Percentiles rank a stretch among this genome's conserved stretches.
phyloP scores from a whole-genome alignment of 2,113 vertebrate genomes.

The Sitta europaea region DNA sequence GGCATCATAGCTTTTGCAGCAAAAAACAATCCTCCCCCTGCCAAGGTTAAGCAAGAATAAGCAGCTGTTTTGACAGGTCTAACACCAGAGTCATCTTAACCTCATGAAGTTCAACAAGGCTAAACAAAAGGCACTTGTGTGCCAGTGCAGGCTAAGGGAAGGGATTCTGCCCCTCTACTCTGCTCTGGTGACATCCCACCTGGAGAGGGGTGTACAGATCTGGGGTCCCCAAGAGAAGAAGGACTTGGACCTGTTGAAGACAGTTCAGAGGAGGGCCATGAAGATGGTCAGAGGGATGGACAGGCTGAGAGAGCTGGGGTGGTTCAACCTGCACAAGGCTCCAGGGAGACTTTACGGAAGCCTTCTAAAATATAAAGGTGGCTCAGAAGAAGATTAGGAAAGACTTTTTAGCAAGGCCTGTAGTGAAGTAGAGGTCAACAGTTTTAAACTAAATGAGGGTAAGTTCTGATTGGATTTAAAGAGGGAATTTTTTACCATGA shows the following conservation, averaged over 20 bases:
- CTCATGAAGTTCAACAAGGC: neutral
- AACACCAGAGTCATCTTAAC: neutral
- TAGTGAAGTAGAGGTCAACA: neutral
- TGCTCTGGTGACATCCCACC: neutral
- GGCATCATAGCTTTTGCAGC: neutral
- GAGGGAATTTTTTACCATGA: neutral
- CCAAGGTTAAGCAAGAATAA: neutral
- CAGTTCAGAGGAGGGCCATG: neutral
- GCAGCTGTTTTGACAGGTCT: neutral
- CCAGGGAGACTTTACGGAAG: rapidly evolving
- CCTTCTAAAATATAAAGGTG: neutral
- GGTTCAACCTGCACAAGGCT: neutral
- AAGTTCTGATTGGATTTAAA: neutral
- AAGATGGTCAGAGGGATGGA: neutral
- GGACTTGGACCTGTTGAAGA: neutral
- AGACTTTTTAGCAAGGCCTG: neutral
- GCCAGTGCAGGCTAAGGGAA: neutral
- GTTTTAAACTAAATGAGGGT: neutral
- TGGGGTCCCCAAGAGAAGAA: neutral
- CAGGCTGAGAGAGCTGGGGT: neutral
- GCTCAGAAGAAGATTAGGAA: neutral
- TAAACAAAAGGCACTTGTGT: no score
- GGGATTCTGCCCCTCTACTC: neutral
- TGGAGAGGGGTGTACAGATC: neutral
- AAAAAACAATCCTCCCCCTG: neutral